Conservation (phyloP, 2,888 invertebrate species). For the Cataglyphis albicans region DNA sequence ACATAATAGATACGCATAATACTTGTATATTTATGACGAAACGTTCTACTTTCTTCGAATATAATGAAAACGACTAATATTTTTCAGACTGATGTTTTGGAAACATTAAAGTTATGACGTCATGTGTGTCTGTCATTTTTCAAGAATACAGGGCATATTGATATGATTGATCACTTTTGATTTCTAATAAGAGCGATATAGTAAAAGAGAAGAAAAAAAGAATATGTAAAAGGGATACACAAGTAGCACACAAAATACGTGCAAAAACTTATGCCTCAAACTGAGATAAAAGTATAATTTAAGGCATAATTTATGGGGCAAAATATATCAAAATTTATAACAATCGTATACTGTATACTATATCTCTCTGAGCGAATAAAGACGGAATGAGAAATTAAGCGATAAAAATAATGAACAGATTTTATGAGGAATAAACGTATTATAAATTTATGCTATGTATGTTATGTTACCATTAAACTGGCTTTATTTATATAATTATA, state of each 20-base stretch:
- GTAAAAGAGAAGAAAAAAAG: neutral
- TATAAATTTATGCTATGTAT: slow-evolving; percentile 75
- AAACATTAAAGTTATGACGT: slow-evolving; percentile 4
- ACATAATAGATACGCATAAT: slow-evolving; percentile 61
- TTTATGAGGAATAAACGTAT: slow-evolving; percentile 66
- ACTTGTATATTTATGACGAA: slow-evolving; percentile 48
- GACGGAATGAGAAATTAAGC: slow-evolving; percentile 41
- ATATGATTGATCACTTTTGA: slow-evolving; percentile 43
- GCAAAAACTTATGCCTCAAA: slow-evolving; percentile 5
- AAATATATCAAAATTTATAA: slow-evolving; percentile 48
- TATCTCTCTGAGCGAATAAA: slow-evolving; percentile 8
- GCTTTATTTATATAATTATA: slow-evolving; percentile 79
- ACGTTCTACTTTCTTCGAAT: slow-evolving; percentile 52
- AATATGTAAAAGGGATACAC: neutral
- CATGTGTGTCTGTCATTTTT: neutral
- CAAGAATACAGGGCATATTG: slow-evolving; percentile 35
- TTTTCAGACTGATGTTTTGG: neutral
- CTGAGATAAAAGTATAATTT: slow-evolving; percentile 11
- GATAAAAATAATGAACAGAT: slow-evolving; percentile 40
- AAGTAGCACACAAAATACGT: neutral
- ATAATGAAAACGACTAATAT: slow-evolving; percentile 10
- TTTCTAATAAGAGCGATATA: neutral
- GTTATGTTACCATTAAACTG: slow-evolving; percentile 82
- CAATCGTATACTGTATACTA: slow-evolving; percentile 45
- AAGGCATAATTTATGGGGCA: slow-evolving; percentile 24